Evolutionary conservation across 2,113 vertebrate species (phyloP), one percentile per base, ranked within the genome.

Genomic region (Rhea pennata): DNA sequence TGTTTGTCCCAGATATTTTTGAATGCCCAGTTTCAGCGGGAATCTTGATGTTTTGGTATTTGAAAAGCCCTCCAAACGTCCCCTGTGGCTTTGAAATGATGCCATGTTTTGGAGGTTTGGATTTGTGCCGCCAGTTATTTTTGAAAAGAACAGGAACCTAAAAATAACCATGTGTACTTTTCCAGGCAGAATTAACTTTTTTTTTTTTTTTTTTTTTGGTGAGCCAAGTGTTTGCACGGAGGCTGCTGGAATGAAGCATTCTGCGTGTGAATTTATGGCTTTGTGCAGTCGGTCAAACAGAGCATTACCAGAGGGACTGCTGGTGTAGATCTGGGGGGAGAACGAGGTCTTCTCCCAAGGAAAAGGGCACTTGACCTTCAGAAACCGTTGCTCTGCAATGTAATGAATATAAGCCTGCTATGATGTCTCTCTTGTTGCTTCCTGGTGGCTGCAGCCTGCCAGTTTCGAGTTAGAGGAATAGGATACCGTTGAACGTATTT

Each of bases 141-240:
- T 94, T 93, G 90, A 88, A 97, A 84, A 85, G 78, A 83, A 87
- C 94, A 95, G 74, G 78, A 56, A 54, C 69, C 95, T 97, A 97
- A 97, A 97, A 98, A 98, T 97, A 98, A 73, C 94, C 84, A 0
- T 48, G 95, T 94, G 96, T 95, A 89, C 96, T 97, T 95, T 93
- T 95, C 92, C 87, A 97, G 92, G 94, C 77, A 88, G 93, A 95
- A 86, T 84, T 15, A 92, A 77, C 22, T 56, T n/a, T 42, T 2
- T 58, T 46, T 42, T 66, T 15, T 62, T 62, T 62, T 62, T 62
- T 62, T 36, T 62, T 61, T 44, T 87, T 58, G 20, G 93, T 53
- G 95, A 96, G 93, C 96, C 95, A 95, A 93, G 46, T 26, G 83
- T 62, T 93, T 88, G 95, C 88, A 74, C 4, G 70, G 94, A 92